Evolutionary conservation across 2,797 vertebrate species (phyloP).

Genomic region (Eulemur albifrons): DNA sequence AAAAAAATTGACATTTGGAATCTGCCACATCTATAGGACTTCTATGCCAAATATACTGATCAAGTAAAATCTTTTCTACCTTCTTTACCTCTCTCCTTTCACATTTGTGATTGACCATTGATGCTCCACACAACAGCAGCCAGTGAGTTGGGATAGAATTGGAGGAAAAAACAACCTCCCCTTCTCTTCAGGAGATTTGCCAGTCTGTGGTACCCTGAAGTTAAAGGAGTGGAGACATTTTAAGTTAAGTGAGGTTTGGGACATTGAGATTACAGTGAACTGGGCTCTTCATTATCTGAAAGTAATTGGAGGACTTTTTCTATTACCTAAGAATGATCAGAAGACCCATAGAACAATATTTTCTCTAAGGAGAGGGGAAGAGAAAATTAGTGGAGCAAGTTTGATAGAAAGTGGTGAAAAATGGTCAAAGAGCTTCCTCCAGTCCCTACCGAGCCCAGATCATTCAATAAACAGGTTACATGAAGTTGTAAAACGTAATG

Average conservation of each 20-base stretch:
- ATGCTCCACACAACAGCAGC: background rate
- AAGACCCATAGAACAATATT: background rate
- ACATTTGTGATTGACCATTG: background rate
- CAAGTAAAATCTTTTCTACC: background rate
- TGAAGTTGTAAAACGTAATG: background rate
- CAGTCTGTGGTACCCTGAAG: background rate
- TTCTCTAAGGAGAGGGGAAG: background rate
- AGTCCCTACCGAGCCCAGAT: background rate
- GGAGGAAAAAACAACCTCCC: background rate
- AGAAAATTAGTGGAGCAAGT: background rate
- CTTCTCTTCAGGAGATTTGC: background rate
- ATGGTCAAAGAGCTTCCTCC: background rate
- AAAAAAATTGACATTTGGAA: background rate
- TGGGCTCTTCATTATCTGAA: background rate
- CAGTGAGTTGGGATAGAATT: background rate
- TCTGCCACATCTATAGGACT: background rate
- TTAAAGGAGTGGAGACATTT: background rate
- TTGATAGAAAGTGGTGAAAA: background rate
- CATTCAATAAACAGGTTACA: background rate
- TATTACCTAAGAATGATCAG: background rate
- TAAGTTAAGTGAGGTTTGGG: background rate
- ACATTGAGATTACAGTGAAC: background rate
- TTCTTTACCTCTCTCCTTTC: background rate
- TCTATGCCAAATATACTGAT: background rate
- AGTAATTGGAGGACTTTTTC: background rate